Conservation (phyloP, 1,140 invertebrate species). For the Scylla paramamosain region DNA sequence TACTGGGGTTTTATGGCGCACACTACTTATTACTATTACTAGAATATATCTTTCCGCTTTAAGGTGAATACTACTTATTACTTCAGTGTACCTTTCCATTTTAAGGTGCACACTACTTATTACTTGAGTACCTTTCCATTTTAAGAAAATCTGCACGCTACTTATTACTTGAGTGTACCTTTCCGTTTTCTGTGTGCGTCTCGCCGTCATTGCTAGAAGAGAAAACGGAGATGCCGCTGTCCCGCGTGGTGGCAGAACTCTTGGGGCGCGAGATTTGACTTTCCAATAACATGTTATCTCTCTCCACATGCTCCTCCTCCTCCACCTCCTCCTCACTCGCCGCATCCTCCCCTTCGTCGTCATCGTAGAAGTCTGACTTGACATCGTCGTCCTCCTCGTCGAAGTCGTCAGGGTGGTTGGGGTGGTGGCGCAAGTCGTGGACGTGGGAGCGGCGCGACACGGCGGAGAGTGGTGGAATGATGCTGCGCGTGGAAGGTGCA, state of each 20-base stretch:
- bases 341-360: conserved; percentile 58
- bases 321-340: conserved; percentile 12
- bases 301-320: conserved; percentile 60
- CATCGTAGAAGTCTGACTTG: conserved; percentile 55
- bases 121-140: no score
- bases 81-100: no score
- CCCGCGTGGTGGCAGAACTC: conserved; percentile 50
- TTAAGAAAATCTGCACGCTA: no score
- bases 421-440: background rate
- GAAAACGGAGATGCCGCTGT: conserved; percentile 72
- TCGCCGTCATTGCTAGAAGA: conserved; percentile 61
- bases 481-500: conserved; percentile 33
- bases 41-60: no score
- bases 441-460: conserved; percentile 31
- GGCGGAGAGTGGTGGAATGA: conserved; percentile 69
- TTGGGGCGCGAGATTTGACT: conserved; percentile 1
- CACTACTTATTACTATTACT: no score
- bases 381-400: conserved; percentile 61
- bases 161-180: conserved; percentile 25
- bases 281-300: background rate
- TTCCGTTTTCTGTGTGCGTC: conserved; percentile 54
- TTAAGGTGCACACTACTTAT: no score
- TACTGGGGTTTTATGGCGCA: no score
- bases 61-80: no score
- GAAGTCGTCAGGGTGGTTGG: background rate